Percentiles rank a stretch among this genome's conserved stretches.
phyloP scores from a whole-genome alignment of 2,888 invertebrate genomes.

The Apamea sordens region DNA sequence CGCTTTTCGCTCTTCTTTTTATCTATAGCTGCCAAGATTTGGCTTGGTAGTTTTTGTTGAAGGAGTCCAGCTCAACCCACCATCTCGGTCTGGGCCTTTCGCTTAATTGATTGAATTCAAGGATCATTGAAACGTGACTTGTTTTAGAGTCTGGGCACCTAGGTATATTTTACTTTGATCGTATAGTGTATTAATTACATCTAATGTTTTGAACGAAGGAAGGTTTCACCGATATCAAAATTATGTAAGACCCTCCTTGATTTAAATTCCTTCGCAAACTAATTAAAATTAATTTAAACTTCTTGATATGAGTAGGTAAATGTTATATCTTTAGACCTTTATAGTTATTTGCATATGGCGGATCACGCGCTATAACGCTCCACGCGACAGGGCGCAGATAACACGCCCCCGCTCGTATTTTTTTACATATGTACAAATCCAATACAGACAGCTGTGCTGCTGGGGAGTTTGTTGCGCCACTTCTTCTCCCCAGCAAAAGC shows the following conservation, averaged over 20 bases:
- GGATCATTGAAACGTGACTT: too few species aligned
- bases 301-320: not conserved
- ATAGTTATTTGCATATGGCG: not conserved
- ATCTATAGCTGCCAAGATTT: not conserved
- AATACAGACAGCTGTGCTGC: too few species aligned
- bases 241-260: not conserved
- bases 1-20: not conserved
- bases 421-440: too few species aligned
- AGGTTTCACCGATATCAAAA: not conserved
- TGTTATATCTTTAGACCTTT: not conserved
- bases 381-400: too few species aligned
- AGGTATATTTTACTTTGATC: not conserved
- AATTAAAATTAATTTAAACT: not conserved
- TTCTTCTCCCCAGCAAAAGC: too few species aligned
- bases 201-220: not conserved
- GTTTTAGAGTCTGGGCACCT: not conserved
- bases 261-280: not conserved
- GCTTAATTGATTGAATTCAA: not conserved
- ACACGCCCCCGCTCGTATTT: too few species aligned
- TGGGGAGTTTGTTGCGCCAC: too few species aligned
- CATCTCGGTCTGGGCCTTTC: not conserved
- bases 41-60: too few species aligned
- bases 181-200: not conserved
- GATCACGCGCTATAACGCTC: too few species aligned
- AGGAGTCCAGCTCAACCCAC: not conserved